Evolutionary conservation across 2,113 vertebrate species (phyloP), one percentile per base, ranked within the genome.

Genomic region (Trichomycterus rosablanca): DNA sequence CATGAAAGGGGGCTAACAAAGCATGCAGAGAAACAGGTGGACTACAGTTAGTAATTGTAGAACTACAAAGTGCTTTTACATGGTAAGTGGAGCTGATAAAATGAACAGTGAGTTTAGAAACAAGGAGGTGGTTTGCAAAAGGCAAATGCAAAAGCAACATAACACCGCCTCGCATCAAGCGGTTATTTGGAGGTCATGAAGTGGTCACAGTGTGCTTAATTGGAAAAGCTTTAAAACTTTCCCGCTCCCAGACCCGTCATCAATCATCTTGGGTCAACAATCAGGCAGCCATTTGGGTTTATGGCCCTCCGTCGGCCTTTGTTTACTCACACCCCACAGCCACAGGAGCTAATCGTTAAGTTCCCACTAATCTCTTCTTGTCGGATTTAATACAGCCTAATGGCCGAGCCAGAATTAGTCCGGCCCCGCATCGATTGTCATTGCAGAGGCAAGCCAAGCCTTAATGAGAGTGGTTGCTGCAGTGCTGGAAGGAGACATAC

Each of bases 321-420:
- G 62, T 66, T 71, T 71, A 71, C 51, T 48, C 44, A 9, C 15
- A 34, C 24, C 1, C 53, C 20, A 28, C 16, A 20, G 52, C 54
- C 5, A 37, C 53, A 30, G 43, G 49, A 70, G 72, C 34, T 16
- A 43, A 19, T 76, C 63, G 23, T 73, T 66, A 71, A 70, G 40
- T 40, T 60, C 44, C 63, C 59, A 14, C 59, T 59, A 70, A 78
- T 81, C 59, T 69, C 61, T 59, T 19, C 34, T 65, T 43, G 71
- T 54, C 50, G 32, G 24, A 34, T 68, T 68, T 66, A 71, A 74
- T 65, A 57, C 19, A 19, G 40, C 39, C 63, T 58, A 73, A 75
- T 48, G 70, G 48, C 7, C n/a, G 3, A 2, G n/a, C 11, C 61
- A 51, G 68, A 71, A 66, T 80, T 77, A 71, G 62, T 51, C 45